Evolutionary conservation across 2,888 invertebrate genomes (phyloP).

Genomic region (Brachylomia viminalis): DNA sequence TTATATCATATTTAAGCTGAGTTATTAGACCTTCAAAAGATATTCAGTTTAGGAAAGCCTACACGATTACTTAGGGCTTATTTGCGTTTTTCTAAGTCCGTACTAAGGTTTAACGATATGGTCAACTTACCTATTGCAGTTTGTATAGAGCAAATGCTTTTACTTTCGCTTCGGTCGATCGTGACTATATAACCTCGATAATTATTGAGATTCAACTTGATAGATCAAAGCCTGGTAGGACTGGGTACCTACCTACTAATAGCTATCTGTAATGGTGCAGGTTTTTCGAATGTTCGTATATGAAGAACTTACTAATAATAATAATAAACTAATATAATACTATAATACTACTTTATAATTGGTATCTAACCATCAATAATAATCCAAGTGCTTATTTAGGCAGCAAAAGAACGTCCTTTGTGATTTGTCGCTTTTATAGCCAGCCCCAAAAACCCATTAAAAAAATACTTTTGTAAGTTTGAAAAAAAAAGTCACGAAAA

Average conservation of each 20-base stretch:
- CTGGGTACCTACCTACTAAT: background rate
- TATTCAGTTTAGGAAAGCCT: background rate
- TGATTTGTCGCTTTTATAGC: background rate
- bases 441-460: background rate
- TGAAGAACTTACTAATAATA: background rate
- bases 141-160: constrained; percentile 15
- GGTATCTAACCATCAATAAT: background rate
- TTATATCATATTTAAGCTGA: background rate
- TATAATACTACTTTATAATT: background rate
- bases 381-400: background rate
- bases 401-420: background rate
- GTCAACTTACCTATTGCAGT: constrained; percentile 1
- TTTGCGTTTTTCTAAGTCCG: background rate
- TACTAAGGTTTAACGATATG: background rate
- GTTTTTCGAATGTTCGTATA: background rate
- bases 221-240: background rate
- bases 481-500: background rate
- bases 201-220: constrained; percentile 36
- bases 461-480: too few relatives aligned
- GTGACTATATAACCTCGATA: constrained; percentile 41
- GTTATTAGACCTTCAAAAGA: background rate
- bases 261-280: background rate
- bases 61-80: background rate
- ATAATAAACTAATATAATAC: too few relatives aligned
- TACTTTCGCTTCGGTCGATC: constrained; percentile 43